phyloP scores from a whole-genome alignment of 2,113 vertebrate species.

The Alligator mississippiensis region DNA sequence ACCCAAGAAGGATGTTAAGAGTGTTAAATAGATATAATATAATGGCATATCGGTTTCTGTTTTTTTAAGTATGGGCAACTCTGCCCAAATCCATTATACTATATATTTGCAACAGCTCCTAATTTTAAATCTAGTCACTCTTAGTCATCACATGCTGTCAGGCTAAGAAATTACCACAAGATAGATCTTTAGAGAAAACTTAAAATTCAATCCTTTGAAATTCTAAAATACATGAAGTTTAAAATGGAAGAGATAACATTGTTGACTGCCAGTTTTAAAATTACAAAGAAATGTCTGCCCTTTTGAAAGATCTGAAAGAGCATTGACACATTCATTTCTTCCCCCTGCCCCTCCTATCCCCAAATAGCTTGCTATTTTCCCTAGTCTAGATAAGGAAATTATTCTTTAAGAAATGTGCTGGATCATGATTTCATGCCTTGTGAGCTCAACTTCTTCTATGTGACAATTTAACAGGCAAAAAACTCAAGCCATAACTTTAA shows the following conservation, averaged over 20 bases:
- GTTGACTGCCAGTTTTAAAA: background rate
- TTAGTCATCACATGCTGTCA: background rate
- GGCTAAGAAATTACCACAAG: background rate
- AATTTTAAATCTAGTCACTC: background rate
- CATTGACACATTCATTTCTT: accelerated
- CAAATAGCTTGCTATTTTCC: background rate
- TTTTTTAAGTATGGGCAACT: background rate
- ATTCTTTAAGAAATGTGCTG: background rate
- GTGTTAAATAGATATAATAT: background rate
- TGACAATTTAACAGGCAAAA: background rate
- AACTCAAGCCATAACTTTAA: background rate
- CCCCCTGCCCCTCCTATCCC: background rate
- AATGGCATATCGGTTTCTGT: background rate
- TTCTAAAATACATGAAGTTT: background rate
- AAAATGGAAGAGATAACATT: background rate
- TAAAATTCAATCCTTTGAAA: background rate
- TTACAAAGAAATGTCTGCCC: background rate
- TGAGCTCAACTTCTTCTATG: background rate
- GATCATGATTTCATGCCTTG: background rate
- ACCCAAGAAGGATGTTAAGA: background rate
- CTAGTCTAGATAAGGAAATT: background rate
- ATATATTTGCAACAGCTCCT: background rate
- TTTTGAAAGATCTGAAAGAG: background rate
- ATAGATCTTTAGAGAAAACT: slow-evolving; percentile 8
- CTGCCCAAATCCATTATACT: background rate